Conservation (phyloP, 2,113 vertebrate genomes). For the Daphoenositta chrysoptera region DNA sequence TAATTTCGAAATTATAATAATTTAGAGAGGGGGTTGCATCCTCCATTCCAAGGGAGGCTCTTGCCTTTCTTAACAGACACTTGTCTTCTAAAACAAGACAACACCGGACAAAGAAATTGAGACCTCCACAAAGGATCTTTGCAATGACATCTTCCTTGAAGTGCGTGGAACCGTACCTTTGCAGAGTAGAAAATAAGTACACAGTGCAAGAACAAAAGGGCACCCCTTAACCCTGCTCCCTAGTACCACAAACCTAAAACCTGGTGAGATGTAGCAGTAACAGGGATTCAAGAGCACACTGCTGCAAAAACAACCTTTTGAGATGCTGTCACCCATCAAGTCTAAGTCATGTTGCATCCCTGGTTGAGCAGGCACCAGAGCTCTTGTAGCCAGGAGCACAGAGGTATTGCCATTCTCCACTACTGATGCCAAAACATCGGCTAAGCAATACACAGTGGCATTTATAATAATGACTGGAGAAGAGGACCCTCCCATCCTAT, state of each 20-base stretch:
- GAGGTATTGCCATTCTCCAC: not conserved
- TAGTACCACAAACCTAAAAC: not conserved
- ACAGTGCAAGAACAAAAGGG: not conserved
- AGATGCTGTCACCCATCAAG: not conserved
- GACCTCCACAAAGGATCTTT: not conserved
- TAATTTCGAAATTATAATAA: too few relatives aligned
- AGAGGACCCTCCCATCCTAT: not conserved
- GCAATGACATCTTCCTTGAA: not conserved
- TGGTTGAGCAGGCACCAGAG: not conserved
- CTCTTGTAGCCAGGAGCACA: accelerated
- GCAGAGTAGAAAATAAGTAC: not conserved
- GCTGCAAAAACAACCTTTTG: not conserved
- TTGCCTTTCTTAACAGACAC: too few relatives aligned
- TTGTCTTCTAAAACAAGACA: too few relatives aligned
- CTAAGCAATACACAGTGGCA: not conserved
- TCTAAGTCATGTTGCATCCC: not conserved
- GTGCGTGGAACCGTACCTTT: not conserved
- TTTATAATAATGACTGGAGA: not conserved
- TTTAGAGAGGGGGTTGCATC: too few relatives aligned
- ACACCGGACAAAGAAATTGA: not conserved
- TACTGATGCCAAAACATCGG: not conserved
- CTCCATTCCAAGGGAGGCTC: too few relatives aligned
- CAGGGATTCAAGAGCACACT: not conserved
- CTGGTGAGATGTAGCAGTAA: not conserved
- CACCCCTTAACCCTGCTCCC: not conserved